Percentiles rank a stretch among this genome's conserved stretches.
These are phyloP conservation scores for Hippocampus zosterae DNA, from an alignment of 2,113 vertebrate genomes.

Conservation along the genomic window DNA sequence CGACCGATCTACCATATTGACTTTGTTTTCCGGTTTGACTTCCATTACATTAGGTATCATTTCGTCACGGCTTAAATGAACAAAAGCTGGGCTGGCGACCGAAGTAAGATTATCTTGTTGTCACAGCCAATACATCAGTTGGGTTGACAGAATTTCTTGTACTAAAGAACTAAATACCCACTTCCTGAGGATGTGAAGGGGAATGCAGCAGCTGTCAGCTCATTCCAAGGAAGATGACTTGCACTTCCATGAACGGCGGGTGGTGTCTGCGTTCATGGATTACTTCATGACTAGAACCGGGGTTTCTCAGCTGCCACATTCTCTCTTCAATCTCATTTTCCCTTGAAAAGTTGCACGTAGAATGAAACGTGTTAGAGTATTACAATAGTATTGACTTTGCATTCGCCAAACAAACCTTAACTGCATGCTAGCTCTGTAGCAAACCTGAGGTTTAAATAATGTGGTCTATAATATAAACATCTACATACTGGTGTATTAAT, in stretches of 20 bases:
- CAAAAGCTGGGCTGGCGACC: neutral
- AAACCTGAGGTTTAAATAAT: neutral
- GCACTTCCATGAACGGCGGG: neutral
- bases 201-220: conserved; percentile 13
- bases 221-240: conserved; percentile 10
- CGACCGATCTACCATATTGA: neutral
- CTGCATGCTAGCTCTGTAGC: neutral
- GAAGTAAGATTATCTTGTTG: conserved; percentile 4
- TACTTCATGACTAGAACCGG: conserved; percentile 18
- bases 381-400: neutral
- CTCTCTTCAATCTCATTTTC: conserved; percentile 8
- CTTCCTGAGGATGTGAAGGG: conserved; percentile 11
- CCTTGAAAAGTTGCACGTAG: conserved; percentile 8
- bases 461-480: too few relatives aligned
- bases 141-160: neutral
- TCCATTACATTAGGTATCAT: neutral
- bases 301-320: conserved; percentile 8
- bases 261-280: conserved; percentile 12
- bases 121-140: neutral
- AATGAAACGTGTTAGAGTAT: neutral
- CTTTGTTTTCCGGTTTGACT: neutral
- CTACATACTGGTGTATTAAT: too few relatives aligned
- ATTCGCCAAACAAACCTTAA: neutral
- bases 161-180: neutral
- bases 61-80: conserved; percentile 4